phyloP scores from a whole-genome alignment of 2,113 vertebrate genomes.

The Raja brachyura region DNA sequence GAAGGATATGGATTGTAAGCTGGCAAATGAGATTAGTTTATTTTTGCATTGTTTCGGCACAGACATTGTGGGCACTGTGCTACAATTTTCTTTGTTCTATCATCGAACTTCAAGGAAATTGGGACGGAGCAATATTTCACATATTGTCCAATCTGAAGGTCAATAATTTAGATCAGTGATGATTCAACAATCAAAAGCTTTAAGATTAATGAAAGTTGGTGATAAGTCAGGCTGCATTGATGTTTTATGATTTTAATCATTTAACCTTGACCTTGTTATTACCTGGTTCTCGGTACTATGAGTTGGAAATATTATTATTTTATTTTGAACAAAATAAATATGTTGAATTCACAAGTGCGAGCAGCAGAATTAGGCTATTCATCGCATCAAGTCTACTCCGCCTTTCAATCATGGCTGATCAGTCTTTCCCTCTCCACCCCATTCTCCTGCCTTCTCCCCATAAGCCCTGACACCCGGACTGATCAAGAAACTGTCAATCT shows the following conservation, averaged over 20 bases:
- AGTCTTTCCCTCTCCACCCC: too few relatives aligned
- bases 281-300: too few relatives aligned
- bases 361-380: too few relatives aligned
- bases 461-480: too few relatives aligned
- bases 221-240: not conserved
- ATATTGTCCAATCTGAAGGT: not conserved
- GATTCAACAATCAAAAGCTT: not conserved
- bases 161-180: not conserved
- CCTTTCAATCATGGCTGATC: too few relatives aligned
- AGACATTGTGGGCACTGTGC: too few relatives aligned
- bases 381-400: too few relatives aligned
- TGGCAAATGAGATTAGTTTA: too few relatives aligned
- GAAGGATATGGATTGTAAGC: too few relatives aligned
- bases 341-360: not conserved
- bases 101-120: not conserved
- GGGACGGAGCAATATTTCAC: not conserved
- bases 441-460: too few relatives aligned
- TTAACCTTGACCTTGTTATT: not conserved
- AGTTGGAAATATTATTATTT: not conserved
- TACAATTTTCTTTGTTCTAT: not conserved
- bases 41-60: too few relatives aligned
- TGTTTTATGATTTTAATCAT: not conserved
- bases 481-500: too few relatives aligned
- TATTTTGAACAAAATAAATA: not conserved
- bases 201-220: not conserved